Evolutionary conservation across 2,888 invertebrate species (phyloP), one percentile per base, ranked within the genome.

Genomic region (Oscheius onirici): DNA sequence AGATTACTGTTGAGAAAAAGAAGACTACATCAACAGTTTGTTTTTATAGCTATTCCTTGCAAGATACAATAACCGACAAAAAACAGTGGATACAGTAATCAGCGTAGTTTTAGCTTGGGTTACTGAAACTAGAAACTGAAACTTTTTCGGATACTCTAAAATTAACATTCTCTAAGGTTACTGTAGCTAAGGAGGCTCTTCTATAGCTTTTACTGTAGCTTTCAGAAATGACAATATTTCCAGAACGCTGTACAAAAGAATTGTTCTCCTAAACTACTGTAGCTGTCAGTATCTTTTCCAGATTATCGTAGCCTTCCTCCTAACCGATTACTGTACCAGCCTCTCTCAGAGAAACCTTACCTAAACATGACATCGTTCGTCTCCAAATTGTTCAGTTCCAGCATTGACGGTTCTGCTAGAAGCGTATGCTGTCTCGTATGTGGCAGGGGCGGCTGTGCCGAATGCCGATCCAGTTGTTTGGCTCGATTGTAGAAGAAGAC

Each of bases 401-500:
- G 60, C 6, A 75, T 58, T 11, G 71, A 65, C n/a, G 73, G 58
- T 26, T 76, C 76, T 2, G 70, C 67, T 13, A 67, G 60, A n/a
- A 72, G 54, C 6, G 71, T 61, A 57, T 76, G 76, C 3, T 74
- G 61, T 34, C 76, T 46, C 11, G 71, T 71, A n/a, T 71, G 24
- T 2, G 76, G 76, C 15, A 76, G 65, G 2, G 41, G 13, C 20
- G 63, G 34, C 24, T 61, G 60, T 15, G 43, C 8, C n/a, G 22
- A 22, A 41, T 73, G 71, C 40, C 69, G 68, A 49, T 76, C 71
- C 34, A 58, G 20, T 44, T 76, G 76, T 44, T 76, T 76, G 1
- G 73, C 75, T 90, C 94, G 92, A 89, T 96, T 95, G 89, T 97
- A 97, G 78, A 91, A 91, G 54, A 97, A 90, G 73, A 97, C 96